phyloP scores from a whole-genome alignment of 2,113 vertebrate genomes.

The Rhineura floridana region DNA sequence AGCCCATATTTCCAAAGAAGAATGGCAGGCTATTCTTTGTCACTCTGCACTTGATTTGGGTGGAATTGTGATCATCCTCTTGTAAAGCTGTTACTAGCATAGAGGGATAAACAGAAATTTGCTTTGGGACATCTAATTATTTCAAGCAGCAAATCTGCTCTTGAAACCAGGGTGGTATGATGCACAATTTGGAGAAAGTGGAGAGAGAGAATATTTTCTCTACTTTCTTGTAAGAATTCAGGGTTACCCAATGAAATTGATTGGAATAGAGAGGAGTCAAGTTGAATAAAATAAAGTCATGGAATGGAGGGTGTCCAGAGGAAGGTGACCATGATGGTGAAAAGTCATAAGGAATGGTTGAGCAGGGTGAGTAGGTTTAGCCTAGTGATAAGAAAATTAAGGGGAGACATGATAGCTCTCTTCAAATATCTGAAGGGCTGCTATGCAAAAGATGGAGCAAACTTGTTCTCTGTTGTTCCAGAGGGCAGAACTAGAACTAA shows the following conservation, averaged over 20 bases:
- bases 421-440: too few species aligned
- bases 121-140: neutral
- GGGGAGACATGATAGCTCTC: too few species aligned
- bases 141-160: neutral
- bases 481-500: too few species aligned
- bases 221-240: conserved; percentile 8
- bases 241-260: neutral
- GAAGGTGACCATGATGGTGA: too few species aligned
- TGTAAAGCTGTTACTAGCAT: neutral
- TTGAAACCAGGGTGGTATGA: neutral
- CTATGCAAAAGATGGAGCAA: too few species aligned
- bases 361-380: too few species aligned
- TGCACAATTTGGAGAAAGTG: neutral
- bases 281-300: neutral
- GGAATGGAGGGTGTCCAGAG: neutral
- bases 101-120: neutral
- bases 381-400: too few species aligned
- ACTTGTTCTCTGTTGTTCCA: too few species aligned
- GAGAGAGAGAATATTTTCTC: neutral
- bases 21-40: neutral
- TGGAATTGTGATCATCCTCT: neutral
- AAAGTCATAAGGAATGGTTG: too few species aligned
- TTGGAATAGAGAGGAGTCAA: neutral
- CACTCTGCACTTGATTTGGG: neutral
- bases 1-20: neutral